phyloP scores from a whole-genome alignment of 2,797 vertebrate genomes.

The Distichodus sexfasciatus region DNA sequence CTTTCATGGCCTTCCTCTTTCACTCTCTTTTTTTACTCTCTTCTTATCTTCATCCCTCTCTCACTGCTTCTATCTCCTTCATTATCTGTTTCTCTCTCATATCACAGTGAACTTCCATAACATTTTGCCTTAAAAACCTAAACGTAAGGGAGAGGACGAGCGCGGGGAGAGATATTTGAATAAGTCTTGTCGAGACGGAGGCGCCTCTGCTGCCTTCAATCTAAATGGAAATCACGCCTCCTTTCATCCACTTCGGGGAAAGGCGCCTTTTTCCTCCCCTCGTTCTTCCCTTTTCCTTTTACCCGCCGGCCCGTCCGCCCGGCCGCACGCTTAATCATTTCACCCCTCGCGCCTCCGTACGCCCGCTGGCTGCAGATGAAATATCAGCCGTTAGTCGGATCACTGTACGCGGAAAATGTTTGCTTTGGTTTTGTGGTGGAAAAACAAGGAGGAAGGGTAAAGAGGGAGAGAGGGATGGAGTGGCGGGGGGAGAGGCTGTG shows the following conservation, averaged over 20 bases:
- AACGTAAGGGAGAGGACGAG: background rate
- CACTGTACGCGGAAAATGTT: conserved; percentile 11
- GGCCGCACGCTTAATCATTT: background rate
- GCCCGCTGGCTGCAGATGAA: background rate
- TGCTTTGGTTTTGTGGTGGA: conserved; percentile 9
- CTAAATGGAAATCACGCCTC: conserved; percentile 47
- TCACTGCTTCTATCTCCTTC: background rate
- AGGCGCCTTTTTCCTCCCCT: background rate
- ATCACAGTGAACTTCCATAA: background rate
- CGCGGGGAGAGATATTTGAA: conserved; percentile 9
- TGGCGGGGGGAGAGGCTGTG: background rate
- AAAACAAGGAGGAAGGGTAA: background rate
- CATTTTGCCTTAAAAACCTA: background rate
- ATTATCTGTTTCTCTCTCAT: background rate
- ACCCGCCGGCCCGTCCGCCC: background rate
- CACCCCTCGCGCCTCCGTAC: background rate
- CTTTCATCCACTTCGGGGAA: conserved; percentile 23
- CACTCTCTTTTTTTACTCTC: no score
- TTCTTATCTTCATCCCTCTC: background rate
- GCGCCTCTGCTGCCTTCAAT: conserved; percentile 23
- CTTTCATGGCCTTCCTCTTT: no score
- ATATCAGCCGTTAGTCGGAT: background rate
- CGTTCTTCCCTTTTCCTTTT: background rate
- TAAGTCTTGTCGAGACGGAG: background rate
- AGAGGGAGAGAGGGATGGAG: background rate